Conservation (phyloP, 2,797 vertebrate genomes). For the Psittacula derbiana region DNA sequence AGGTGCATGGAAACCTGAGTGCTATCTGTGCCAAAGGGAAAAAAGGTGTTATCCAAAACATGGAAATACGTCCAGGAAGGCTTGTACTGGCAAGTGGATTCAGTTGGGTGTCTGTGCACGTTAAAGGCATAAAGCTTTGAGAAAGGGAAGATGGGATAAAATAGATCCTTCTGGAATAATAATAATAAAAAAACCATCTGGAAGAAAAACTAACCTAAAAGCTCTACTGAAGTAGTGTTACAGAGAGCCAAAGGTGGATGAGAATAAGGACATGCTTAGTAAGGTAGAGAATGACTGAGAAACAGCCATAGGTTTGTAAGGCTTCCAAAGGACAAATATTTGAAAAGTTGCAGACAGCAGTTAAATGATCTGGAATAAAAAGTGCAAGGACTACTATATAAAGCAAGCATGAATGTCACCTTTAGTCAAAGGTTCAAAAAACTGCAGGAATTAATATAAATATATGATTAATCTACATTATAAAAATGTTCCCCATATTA, state of each 20-base stretch:
- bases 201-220: not conserved
- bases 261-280: not conserved
- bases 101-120: accelerated
- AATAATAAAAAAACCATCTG: not conserved
- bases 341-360: not conserved
- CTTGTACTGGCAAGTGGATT: not conserved
- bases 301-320: not conserved
- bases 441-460: not conserved
- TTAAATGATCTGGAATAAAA: not conserved
- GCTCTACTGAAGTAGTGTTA: not conserved
- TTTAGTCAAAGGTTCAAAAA: not conserved
- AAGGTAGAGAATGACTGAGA: not conserved
- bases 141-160: not conserved
- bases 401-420: not conserved
- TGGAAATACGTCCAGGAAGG: not conserved
- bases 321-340: not conserved
- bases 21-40: not conserved
- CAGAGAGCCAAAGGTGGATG: not conserved
- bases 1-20: not conserved
- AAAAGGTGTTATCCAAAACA: not conserved
- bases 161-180: not conserved
- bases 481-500: not conserved
- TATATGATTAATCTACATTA: not conserved
- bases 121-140: not conserved
- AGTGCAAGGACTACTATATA: not conserved